Evolutionary conservation across 2,888 invertebrate genomes (phyloP), one percentile per base, ranked within the genome.

Genomic region (Spodoptera exigua): DNA sequence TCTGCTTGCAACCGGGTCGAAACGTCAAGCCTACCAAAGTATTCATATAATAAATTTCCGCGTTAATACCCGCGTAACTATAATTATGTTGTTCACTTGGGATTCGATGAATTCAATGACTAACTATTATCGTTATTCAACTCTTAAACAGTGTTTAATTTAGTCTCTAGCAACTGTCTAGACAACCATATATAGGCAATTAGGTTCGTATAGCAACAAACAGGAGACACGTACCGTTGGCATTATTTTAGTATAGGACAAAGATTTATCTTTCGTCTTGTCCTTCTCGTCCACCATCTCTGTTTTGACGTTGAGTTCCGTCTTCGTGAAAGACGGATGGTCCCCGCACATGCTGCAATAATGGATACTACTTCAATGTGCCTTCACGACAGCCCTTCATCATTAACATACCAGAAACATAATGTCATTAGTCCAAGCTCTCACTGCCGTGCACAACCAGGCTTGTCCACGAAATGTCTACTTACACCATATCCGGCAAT

Each of bases 301-400:
- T 17, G 51, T 61, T 64, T 88, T 88, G 40, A 67, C 76, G 72
- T 87, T 90, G 12, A 89, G 77, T 70, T 90, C 92, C n/a, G 88
- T 85, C 80, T 91, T 92, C n/a, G 89, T 89, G 67, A 92, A 81
- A 4, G 92, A 92, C 2, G 90, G 88, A 64, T 93, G 93, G 77
- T 93, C 93, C 9, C 93, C 93, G 81, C 93, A 92, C 93, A 93
- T 93, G 46, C 93, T 93, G 76, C 7, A 72, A 72, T 9, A 13
- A 27, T 27, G 4, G 45, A 55, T 12, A 14, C 13, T 27, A 46
- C 68, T 51, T 61, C 61, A n/a, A 43, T 43, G 47, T 41, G 27
- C 34, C 27, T 61, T 61, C 39, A 61, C 32, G 12, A 11, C 40
- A 46, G 43, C 27, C 35, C 59, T 57, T 35, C 13, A 11, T 14